Evolutionary conservation across 2,797 vertebrate genomes (phyloP), one percentile per base, ranked within the genome.

Genomic region (Schizopygopsis pylzovi): DNA sequence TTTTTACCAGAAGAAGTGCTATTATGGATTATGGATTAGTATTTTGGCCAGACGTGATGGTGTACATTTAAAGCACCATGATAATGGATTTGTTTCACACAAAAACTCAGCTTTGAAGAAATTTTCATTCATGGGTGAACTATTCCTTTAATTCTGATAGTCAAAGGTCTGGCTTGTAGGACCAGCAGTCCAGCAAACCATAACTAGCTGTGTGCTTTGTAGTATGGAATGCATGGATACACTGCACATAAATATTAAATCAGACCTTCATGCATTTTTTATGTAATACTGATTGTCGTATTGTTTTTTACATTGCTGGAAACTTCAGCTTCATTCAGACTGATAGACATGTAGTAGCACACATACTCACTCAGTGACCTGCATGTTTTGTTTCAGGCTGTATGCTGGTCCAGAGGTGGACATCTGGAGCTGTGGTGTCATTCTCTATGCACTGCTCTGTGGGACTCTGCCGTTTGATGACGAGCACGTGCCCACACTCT

Each of bases 381-480:
- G 11, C 11, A 22, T 79, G 52, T 7, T 63, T 16, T 56, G n/a
- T 71, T 56, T 73, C 91, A 99, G 98, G 90, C 92, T 99, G 79
- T 99, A 99, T 0, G 98, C 98, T 0, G 98, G 98, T 20, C 98
- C 98, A 0, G 98, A 99, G 91, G 98, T 99, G 87, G 98, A 99
- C 84, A 99, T 99, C 92, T 99, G 98, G 98, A 99, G 98, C 95
- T 97, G 97, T 0, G 98, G 98, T 0, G 98, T 99, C 81, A 99
- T 99, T 91, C 93, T 99, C 47, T 99, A 99, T 0, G 98, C 98
- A 10, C 96, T 99, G 54, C 97, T 99, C 15, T 99, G 98, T 5
- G 98, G 98, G 81, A 99, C 98, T 0, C 94, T 99, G 91, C 98
- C 98, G n/a, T 99, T 99, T 0, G 98, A 99, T 0, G 98, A 99